A percentile compares a stretch with the other conserved stretches of the same genome.
Conservation (phyloP, 1,140 invertebrate genomes). For the Drosophila lacteicornis region DNA sequence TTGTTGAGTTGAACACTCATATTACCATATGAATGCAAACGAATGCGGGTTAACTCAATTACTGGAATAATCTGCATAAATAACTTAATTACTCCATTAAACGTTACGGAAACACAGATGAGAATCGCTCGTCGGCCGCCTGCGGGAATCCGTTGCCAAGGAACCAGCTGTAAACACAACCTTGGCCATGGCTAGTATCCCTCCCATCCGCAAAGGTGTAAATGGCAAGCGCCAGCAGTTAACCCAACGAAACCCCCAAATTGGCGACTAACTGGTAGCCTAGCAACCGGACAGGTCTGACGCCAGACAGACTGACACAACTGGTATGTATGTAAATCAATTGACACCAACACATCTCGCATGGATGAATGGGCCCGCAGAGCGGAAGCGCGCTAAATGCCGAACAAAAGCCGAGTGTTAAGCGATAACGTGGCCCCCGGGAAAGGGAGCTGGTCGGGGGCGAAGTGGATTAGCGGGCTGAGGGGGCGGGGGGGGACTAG, state of each 20-base stretch:
- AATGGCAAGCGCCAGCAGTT: conserved; percentile 24
- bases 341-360: conserved; percentile 40
- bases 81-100: conserved; percentile 7
- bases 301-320: conserved; percentile 7
- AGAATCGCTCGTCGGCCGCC: not conserved
- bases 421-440: conserved; percentile 42
- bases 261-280: conserved; percentile 9
- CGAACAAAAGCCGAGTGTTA: conserved; percentile 62
- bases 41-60: conserved; percentile 17
- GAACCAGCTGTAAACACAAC: conserved; percentile 5
- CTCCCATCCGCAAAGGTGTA: conserved; percentile 6
- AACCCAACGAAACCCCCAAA: not conserved
- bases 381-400: conserved; percentile 71
- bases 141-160: conserved; percentile 5
- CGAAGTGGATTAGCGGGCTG: not conserved
- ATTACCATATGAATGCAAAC: not conserved
- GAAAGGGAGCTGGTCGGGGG: not conserved
- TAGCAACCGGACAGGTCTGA: conserved; percentile 22
- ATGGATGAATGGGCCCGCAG: conserved; percentile 50
- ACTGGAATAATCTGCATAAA: conserved; percentile 10
- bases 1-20: too few relatives aligned
- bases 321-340: conserved; percentile 46
- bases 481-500: not conserved
- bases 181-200: not conserved
- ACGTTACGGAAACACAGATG: not conserved